Conservation (phyloP, 2,888 invertebrate species). For the Apotomis betuletana region DNA sequence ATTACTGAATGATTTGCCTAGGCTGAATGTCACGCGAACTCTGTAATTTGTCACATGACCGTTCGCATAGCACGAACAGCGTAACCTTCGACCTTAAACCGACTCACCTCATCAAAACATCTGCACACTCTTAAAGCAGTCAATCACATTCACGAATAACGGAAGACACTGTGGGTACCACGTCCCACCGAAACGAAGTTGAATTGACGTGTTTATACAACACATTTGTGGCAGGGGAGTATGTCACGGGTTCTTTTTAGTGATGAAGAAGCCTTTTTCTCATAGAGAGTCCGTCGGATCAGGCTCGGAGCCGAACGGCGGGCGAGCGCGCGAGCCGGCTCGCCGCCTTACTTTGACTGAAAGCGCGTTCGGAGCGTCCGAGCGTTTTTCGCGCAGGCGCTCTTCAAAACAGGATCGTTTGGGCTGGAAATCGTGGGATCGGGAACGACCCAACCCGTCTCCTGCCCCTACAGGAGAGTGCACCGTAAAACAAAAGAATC, state of each 20-base stretch:
- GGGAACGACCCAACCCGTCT: slow-evolving; percentile 53
- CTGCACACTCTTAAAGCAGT: slow-evolving; percentile 58
- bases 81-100: slow-evolving; percentile 69
- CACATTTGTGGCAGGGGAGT: slow-evolving; percentile 57
- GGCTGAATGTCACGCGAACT: slow-evolving; percentile 46
- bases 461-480: slow-evolving; percentile 38
- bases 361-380: slow-evolving; percentile 58
- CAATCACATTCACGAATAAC: slow-evolving; percentile 58
- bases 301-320: slow-evolving; percentile 74
- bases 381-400: slow-evolving; percentile 75
- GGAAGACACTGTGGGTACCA: slow-evolving; percentile 73
- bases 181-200: slow-evolving; percentile 53
- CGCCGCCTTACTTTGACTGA: slow-evolving; percentile 80
- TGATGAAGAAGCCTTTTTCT: slow-evolving; percentile 64
- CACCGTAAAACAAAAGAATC: slow-evolving; percentile 41
- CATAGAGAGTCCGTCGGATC: slow-evolving; percentile 60
- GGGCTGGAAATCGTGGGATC: slow-evolving; percentile 56
- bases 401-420: slow-evolving; percentile 74
- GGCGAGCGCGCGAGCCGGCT: slow-evolving; percentile 83
- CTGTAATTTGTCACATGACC: slow-evolving; percentile 43
- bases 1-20: slow-evolving; percentile 43
- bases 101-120: slow-evolving; percentile 79
- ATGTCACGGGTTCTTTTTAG: slow-evolving; percentile 65
- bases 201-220: slow-evolving; percentile 70
- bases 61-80: slow-evolving; percentile 48